phyloP scores from a whole-genome alignment of 2,797 vertebrate genomes.

The Microtus agrestis region DNA sequence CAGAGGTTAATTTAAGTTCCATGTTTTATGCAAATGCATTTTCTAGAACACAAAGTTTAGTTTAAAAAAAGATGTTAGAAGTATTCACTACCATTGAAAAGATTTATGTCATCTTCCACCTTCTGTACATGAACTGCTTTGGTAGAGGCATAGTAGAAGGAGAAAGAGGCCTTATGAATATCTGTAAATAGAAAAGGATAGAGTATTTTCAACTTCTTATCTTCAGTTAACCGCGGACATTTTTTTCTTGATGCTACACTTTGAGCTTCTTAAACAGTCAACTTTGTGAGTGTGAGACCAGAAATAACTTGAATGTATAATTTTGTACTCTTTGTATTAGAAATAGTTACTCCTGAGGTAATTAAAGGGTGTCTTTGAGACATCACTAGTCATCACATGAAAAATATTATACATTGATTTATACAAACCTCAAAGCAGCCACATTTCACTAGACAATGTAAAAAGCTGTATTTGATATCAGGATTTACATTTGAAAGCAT shows the following conservation, averaged over 20 bases:
- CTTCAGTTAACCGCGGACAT: not conserved
- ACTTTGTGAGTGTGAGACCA: not conserved
- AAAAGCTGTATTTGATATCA: conserved; percentile 25
- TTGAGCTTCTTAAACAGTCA: not conserved
- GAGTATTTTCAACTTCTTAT: not conserved
- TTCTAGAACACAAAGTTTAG: not conserved
- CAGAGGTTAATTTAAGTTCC: not conserved
- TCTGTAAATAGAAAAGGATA: not conserved
- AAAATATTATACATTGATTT: conserved; percentile 4
- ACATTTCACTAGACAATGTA: not conserved
- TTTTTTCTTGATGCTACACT: not conserved
- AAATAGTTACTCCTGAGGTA: conserved; percentile 1
- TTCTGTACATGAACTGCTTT: not conserved
- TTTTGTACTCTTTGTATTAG: not conserved
- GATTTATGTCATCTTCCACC: not conserved
- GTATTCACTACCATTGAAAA: not conserved
- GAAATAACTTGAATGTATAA: not conserved
- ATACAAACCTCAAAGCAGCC: not conserved
- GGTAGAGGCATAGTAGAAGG: not conserved
- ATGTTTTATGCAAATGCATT: not conserved
- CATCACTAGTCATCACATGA: not conserved
- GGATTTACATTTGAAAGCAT: not conserved
- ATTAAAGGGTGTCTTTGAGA: not conserved
- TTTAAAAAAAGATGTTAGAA: not conserved
- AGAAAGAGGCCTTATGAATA: not conserved